phyloP scores from a whole-genome alignment of 1,140 invertebrate species.

The Metopolophium dirhodum region DNA sequence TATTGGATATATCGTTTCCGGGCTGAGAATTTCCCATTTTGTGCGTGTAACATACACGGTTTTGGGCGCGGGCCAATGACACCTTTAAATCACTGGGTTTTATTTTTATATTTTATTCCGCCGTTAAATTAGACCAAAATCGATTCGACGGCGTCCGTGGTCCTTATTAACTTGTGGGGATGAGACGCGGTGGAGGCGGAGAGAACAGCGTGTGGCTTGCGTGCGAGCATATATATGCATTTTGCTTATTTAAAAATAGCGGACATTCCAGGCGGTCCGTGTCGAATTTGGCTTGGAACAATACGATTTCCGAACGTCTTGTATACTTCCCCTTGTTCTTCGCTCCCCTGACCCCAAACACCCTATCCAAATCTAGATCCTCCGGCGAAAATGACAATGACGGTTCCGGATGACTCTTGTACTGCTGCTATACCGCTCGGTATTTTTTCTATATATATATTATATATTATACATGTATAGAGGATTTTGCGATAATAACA shows the following conservation, averaged over 20 bases:
- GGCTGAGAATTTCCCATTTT: conserved; percentile 27
- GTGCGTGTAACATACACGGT: conserved; percentile 28
- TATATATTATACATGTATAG: background rate
- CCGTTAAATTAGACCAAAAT: conserved; percentile 53
- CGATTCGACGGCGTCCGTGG: conserved; percentile 34
- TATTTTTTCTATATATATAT: background rate
- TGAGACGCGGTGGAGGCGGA: background rate
- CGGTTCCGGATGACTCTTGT: background rate
- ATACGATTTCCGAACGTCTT: conserved; percentile 51
- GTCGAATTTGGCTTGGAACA: conserved; percentile 55
- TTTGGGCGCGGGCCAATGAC: conserved; percentile 48
- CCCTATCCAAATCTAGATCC: conserved; percentile 37
- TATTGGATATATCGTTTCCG: conserved; percentile 54
- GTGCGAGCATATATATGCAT: background rate
- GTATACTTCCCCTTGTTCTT: conserved; percentile 25
- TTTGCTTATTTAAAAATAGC: conserved; percentile 57
- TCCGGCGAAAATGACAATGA: conserved; percentile 24
- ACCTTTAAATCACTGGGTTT: conserved; percentile 56
- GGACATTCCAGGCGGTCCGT: conserved; percentile 57
- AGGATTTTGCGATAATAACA: conserved; percentile 37
- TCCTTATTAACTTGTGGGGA: conserved; percentile 35
- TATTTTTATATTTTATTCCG: conserved; percentile 54
- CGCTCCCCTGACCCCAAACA: background rate
- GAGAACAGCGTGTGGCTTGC: background rate
- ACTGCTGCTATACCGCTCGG: background rate